phyloP scores from a whole-genome alignment of 2,888 invertebrate species.

The Lepidocyrtinus sp. region DNA sequence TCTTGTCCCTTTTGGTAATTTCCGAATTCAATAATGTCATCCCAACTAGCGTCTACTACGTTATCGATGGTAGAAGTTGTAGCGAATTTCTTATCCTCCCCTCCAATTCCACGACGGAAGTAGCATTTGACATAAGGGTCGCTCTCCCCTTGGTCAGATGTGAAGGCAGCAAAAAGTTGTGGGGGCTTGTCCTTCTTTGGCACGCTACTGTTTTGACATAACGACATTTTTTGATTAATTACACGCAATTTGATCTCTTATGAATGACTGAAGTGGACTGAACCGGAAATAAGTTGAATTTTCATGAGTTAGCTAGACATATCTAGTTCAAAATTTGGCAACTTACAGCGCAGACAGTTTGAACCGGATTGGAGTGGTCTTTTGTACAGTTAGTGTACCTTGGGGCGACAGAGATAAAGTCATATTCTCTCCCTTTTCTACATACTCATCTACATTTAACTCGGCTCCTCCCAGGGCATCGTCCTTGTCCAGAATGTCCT shows the following conservation, averaged over 20 bases:
- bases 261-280: no score
- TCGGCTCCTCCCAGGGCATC: constrained; percentile 65
- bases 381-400: constrained; percentile 61
- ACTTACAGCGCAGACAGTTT: constrained; percentile 62
- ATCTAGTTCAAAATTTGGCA: not conserved
- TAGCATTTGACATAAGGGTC: constrained; percentile 68
- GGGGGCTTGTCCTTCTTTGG: constrained; percentile 64
- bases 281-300: constrained; percentile 28
- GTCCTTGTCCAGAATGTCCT: constrained; percentile 62
- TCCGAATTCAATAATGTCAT: constrained; percentile 65
- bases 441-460: constrained; percentile 65
- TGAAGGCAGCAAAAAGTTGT: constrained; percentile 52
- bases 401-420: constrained; percentile 54
- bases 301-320: not conserved
- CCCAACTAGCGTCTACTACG: constrained; percentile 67
- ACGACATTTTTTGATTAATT: not conserved
- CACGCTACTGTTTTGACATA: constrained; percentile 46
- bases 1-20: constrained; percentile 68
- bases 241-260: not conserved
- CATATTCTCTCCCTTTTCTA: constrained; percentile 61
- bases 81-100: constrained; percentile 64
- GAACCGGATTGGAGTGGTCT: constrained; percentile 64
- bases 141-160: constrained; percentile 59
- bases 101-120: constrained; percentile 63
- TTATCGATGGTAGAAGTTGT: constrained; percentile 65